Conservation (phyloP, 2,888 invertebrate genomes). For the Strigamia transsilvanica region DNA sequence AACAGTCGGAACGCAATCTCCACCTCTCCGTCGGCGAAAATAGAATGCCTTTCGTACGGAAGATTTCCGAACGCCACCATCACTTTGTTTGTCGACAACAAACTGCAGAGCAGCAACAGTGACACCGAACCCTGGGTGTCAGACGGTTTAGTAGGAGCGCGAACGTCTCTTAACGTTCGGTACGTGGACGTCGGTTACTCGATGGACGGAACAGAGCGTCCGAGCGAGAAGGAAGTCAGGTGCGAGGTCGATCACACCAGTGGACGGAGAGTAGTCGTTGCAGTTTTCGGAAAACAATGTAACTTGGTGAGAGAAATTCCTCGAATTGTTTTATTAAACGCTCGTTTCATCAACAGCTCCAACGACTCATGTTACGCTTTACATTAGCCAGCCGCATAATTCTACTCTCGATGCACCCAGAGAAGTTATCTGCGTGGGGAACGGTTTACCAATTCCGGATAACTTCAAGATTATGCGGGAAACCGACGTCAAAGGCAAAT, state of each 20-base stretch:
- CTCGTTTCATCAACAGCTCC: no score
- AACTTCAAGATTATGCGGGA: no score
- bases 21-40: background rate
- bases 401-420: no score
- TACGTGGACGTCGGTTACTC: background rate
- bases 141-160: background rate
- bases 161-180: background rate
- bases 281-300: background rate
- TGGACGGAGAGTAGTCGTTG: background rate
- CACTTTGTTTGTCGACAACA: no score
- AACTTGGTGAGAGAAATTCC: background rate
- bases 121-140: background rate
- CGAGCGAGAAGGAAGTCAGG: background rate
- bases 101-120: background rate
- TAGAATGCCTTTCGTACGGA: background rate
- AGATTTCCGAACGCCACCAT: background rate
- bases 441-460: no score
- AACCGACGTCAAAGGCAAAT: no score
- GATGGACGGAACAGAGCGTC: background rate
- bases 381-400: no score
- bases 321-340: no score
- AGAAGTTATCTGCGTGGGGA: no score
- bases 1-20: background rate
- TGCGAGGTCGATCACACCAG: background rate
- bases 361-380: no score